Conservation (phyloP, 2,888 invertebrate genomes). For the Pollenia amentaria region DNA sequence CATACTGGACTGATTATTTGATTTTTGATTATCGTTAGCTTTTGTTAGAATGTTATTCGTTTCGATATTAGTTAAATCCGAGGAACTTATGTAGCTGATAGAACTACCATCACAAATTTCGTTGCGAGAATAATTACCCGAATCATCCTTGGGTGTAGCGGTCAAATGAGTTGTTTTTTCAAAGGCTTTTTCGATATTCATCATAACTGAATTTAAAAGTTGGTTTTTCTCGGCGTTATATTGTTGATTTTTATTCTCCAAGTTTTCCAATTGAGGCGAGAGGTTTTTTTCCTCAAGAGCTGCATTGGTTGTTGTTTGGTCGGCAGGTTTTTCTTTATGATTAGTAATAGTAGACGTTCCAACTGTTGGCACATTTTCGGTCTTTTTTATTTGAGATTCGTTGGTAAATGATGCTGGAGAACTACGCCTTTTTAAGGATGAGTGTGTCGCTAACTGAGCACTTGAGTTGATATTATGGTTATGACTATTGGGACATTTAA, state of each 20-base stretch:
- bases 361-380: conserved; percentile 52
- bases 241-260: conserved; percentile 52
- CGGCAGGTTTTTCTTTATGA: conserved; percentile 19
- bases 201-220: conserved; percentile 78
- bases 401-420: neutral
- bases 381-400: conserved; percentile 58
- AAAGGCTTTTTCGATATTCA: conserved; percentile 80
- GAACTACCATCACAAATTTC: conserved; percentile 80
- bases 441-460: conserved; percentile 19
- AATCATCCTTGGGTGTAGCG: conserved; percentile 79
- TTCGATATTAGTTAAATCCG: conserved; percentile 79
- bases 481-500: conserved; percentile 75
- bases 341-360: neutral
- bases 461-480: conserved; percentile 48
- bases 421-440: conserved; percentile 38
- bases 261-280: conserved; percentile 32
- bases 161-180: conserved; percentile 77
- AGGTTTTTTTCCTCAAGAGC: neutral
- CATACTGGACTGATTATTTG: conserved; percentile 77
- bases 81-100: conserved; percentile 80
- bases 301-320: neutral
- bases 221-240: conserved; percentile 78
- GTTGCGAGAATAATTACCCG: conserved; percentile 82
- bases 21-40: conserved; percentile 78
- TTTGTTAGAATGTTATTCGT: conserved; percentile 76